Evolutionary conservation across 1,140 invertebrate species (phyloP).

Genomic region (Portunus trituberculatus): DNA sequence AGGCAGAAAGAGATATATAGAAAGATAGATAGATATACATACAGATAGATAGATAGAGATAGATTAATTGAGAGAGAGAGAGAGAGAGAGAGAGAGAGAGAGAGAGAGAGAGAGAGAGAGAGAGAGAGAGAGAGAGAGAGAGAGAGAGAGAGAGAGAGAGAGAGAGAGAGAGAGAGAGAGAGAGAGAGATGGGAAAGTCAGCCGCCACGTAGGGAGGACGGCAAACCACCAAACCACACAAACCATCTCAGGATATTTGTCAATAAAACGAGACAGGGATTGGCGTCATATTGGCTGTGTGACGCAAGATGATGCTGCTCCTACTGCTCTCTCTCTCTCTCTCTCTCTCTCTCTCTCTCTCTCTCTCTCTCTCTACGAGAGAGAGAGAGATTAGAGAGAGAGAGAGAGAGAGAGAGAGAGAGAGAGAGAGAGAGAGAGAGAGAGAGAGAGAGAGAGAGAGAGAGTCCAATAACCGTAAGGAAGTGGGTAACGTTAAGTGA

Average conservation of each 20-base stretch:
- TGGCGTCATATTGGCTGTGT: not conserved
- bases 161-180: not conserved
- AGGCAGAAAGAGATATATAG: not conserved
- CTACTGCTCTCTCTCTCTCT: slow-evolving; percentile 10
- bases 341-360: not conserved
- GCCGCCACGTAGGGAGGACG: not conserved
- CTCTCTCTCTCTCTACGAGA: not conserved
- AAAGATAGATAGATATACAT: not conserved
- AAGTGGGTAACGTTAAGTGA: no score
- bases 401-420: no score
- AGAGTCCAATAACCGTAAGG: not conserved
- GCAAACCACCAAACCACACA: not conserved
- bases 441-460: not conserved
- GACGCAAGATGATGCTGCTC: not conserved
- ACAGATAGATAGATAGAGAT: no score
- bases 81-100: not conserved
- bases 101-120: not conserved
- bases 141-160: not conserved
- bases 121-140: not conserved
- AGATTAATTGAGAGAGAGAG: not conserved
- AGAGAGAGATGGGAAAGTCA: not conserved
- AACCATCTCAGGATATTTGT: slow-evolving; percentile 27
- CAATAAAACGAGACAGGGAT: slow-evolving; percentile 39
- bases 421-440: not conserved
- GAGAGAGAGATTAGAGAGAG: no score